A percentile compares a stretch with the other conserved stretches of the same genome.
These are phyloP conservation scores for Promerops cafer DNA, from an alignment of 2,113 vertebrate species.

Conservation along the genomic window DNA sequence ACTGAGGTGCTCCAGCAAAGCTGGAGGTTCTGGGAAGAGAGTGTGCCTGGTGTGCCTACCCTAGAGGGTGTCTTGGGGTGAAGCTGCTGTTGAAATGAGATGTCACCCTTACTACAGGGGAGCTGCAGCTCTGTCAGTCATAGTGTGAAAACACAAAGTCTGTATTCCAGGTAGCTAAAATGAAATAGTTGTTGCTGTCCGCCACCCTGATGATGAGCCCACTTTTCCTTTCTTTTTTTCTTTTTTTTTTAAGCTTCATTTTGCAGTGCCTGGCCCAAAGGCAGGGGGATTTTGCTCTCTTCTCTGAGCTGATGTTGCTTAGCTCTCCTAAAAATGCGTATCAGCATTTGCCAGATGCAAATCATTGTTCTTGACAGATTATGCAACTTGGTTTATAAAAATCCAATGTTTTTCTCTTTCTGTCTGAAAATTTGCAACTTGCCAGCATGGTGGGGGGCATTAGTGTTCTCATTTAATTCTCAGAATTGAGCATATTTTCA, in stretches of 20 bases:
- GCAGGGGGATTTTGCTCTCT: not conserved
- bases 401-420: not conserved
- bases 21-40: not conserved
- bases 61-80: not conserved
- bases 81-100: not conserved
- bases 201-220: not conserved
- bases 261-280: not conserved
- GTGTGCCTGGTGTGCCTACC: not conserved
- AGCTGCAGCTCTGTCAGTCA: not conserved
- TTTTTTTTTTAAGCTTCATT: not conserved
- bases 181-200: not conserved
- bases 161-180: not conserved
- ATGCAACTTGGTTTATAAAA: slow-evolving; percentile 24
- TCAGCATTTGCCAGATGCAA: not conserved
- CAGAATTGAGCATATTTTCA: not conserved
- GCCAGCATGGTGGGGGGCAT: not conserved
- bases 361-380: slow-evolving; percentile 17
- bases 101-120: not conserved
- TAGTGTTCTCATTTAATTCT: not conserved
- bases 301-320: not conserved
- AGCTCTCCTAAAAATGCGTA: not conserved
- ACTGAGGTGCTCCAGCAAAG: not conserved
- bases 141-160: not conserved
- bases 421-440: not conserved
- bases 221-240: not conserved